Evolutionary conservation across 2,888 invertebrate genomes (phyloP).

Genomic region (Timandra comae): DNA sequence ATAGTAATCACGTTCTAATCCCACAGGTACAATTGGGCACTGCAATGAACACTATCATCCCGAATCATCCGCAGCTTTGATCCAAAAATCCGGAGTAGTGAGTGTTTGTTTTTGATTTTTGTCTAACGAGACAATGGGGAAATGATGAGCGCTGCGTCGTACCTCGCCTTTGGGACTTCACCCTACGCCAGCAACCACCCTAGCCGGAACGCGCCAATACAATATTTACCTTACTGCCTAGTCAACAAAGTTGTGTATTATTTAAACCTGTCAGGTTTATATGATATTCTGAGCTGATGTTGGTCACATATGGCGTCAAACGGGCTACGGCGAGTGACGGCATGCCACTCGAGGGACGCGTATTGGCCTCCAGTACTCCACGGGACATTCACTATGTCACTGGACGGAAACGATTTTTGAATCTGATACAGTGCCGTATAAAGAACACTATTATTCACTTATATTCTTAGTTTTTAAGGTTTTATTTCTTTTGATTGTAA

Average conservation of each 20-base stretch:
- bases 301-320: constrained; percentile 71
- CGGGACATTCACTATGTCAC: constrained; percentile 54
- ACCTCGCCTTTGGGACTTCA: constrained; percentile 71
- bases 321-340: constrained; percentile 70
- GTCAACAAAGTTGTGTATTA: constrained; percentile 38
- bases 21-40: constrained; percentile 55
- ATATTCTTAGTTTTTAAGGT: too few species aligned
- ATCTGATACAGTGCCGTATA: constrained; percentile 35
- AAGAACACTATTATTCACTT: too few species aligned
- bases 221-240: constrained; percentile 42
- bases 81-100: constrained; percentile 62
- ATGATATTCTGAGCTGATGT: constrained; percentile 37
- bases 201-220: constrained; percentile 23
- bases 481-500: too few species aligned
- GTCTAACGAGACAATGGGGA: constrained; percentile 77
- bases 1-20: constrained; percentile 31
- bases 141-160: constrained; percentile 71
- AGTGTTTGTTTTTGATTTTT: constrained; percentile 77
- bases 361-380: constrained; percentile 61
- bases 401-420: constrained; percentile 41
- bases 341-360: constrained; percentile 64
- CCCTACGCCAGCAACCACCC: constrained; percentile 59
- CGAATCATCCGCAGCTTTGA: constrained; percentile 64
- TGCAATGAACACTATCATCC: constrained; percentile 53
- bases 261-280: constrained; percentile 27